Conservation (phyloP, 2,888 invertebrate genomes). For the Pterostichus niger region DNA sequence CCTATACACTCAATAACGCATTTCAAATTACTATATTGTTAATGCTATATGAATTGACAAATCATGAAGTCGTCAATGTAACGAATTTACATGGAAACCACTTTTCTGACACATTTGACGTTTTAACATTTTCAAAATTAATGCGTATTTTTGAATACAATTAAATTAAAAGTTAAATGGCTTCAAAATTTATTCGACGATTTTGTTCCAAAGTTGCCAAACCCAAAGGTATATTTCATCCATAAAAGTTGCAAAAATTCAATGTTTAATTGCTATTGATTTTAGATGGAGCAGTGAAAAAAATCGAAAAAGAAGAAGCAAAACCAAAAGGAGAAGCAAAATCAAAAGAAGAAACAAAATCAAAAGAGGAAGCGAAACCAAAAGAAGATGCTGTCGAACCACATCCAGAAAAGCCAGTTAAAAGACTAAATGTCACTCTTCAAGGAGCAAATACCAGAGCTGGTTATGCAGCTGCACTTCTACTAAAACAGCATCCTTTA, state of each 20-base stretch:
- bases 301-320: constrained; percentile 1
- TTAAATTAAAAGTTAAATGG: neutral
- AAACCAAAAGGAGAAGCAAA: constrained; percentile 12
- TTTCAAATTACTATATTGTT: too few species aligned
- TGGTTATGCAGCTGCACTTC: constrained; percentile 78
- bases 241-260: neutral
- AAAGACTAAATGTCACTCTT: constrained; percentile 77
- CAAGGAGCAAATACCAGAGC: constrained; percentile 79
- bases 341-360: neutral
- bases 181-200: constrained; percentile 5
- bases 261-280: neutral
- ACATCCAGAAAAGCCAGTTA: neutral
- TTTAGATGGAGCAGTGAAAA: constrained; percentile 10
- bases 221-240: neutral
- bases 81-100: neutral
- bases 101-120: neutral
- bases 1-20: too few species aligned
- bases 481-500: constrained; percentile 80
- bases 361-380: constrained; percentile 9
- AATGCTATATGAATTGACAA: too few species aligned
- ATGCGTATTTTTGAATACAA: neutral
- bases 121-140: neutral
- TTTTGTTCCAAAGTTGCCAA: neutral
- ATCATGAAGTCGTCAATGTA: too few species aligned
- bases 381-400: neutral